Evolutionary conservation across 2,888 invertebrate genomes (phyloP).

Genomic region (Uloborus plumipes): DNA sequence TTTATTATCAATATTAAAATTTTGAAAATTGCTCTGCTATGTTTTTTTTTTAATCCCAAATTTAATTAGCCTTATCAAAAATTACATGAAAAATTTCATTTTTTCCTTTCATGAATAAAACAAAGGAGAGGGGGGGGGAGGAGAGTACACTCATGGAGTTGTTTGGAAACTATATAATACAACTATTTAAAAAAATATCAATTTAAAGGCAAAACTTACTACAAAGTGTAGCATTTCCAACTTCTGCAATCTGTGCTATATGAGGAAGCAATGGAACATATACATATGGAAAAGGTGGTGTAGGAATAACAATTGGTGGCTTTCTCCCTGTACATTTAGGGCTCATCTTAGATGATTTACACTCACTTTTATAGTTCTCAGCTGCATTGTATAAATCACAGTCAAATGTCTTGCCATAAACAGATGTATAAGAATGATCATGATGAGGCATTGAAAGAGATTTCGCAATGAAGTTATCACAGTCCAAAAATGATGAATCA

Average conservation of each 20-base stretch:
- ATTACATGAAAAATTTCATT: too few relatives aligned
- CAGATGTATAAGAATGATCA: constrained; percentile 46
- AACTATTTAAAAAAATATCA: too few relatives aligned
- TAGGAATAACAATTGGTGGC: constrained; percentile 49
- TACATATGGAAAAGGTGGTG: constrained; percentile 64
- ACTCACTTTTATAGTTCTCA: constrained; percentile 10
- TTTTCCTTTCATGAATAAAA: too few relatives aligned
- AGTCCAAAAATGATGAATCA: not conserved
- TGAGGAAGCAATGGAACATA: constrained; percentile 60
- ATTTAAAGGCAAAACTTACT: too few relatives aligned
- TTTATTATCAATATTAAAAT: too few relatives aligned
- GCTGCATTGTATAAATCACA: constrained; percentile 1
- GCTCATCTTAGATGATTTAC: not conserved
- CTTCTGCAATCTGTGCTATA: constrained; percentile 50
- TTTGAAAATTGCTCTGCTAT: too few relatives aligned
- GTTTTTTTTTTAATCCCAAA: too few relatives aligned
- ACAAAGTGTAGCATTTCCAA: constrained; percentile 12
- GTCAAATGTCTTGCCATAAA: constrained; percentile 13
- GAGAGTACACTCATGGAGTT: too few relatives aligned
- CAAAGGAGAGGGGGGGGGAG: too few relatives aligned
- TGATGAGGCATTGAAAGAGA: constrained; percentile 6
- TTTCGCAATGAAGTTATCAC: too few relatives aligned
- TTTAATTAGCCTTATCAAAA: too few relatives aligned
- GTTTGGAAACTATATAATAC: too few relatives aligned
- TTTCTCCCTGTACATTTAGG: not conserved